Evolutionary conservation across 2,113 vertebrate species (phyloP).

Genomic region (Cyanoramphus novaezelandiae): DNA sequence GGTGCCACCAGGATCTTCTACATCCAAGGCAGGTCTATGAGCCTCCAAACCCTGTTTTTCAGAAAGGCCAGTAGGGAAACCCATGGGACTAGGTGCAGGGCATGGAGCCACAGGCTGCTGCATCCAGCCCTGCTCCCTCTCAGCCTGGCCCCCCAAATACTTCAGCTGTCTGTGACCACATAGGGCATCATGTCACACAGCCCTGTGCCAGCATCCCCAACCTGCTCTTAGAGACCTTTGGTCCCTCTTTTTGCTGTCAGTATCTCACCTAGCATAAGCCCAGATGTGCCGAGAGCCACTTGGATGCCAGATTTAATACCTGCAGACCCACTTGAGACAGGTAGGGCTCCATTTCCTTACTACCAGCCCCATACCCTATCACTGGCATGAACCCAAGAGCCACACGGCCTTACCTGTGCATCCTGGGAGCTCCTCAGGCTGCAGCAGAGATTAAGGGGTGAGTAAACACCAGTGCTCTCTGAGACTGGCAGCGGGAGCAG

Average conservation of each 20-base stretch:
- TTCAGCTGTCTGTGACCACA: neutral
- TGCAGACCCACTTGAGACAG: neutral
- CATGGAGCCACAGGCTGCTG: fast-evolving
- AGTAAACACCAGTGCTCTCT: neutral
- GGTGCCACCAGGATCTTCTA: neutral
- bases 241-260: neutral
- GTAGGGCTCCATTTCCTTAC: neutral
- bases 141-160: neutral
- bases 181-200: neutral
- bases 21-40: too few relatives aligned
- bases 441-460: neutral
- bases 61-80: neutral
- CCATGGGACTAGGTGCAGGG: too few relatives aligned
- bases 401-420: neutral
- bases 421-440: neutral
- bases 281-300: neutral
- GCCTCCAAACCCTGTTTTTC: neutral
- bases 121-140: fast-evolving
- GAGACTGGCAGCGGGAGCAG: neutral
- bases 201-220: neutral
- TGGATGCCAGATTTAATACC: neutral
- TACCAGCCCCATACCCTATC: neutral
- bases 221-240: neutral
- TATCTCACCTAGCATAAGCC: neutral
- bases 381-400: neutral